A percentile compares a stretch with the other conserved stretches of the same genome.
These are phyloP conservation scores for Drosophila albomicans DNA, from an alignment of 1,140 invertebrate species.

Conservation along the genomic window DNA sequence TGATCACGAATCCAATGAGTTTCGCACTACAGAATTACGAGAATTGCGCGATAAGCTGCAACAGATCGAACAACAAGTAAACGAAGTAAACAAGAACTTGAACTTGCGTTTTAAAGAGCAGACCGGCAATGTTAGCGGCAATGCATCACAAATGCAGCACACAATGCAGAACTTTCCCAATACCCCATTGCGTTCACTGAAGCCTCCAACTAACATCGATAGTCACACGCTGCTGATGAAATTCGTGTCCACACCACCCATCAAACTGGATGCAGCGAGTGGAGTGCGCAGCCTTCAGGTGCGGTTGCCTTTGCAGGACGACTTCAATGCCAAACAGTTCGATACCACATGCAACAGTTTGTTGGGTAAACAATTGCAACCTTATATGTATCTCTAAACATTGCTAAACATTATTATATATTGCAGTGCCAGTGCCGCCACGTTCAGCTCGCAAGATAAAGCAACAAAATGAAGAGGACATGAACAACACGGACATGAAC, in stretches of 20 bases:
- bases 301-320: constrained; percentile 68
- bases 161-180: not conserved
- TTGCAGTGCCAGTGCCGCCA: constrained; percentile 41
- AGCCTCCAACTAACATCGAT: not conserved
- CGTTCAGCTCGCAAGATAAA: constrained; percentile 62
- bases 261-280: constrained; percentile 54
- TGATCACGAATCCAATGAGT: constrained; percentile 49
- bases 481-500: constrained; percentile 48
- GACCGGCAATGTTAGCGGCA: constrained; percentile 6
- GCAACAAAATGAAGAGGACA: constrained; percentile 26
- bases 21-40: constrained; percentile 52
- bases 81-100: constrained; percentile 50
- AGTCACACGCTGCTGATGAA: constrained; percentile 56
- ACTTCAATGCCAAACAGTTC: constrained; percentile 60
- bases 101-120: constrained; percentile 51
- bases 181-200: constrained; percentile 43
- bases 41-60: constrained; percentile 49
- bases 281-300: constrained; percentile 39
- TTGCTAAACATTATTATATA: not conserved
- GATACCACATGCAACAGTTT: constrained; percentile 56
- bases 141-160: not conserved
- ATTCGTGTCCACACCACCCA: constrained; percentile 75
- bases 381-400: not conserved
- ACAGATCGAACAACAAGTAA: constrained; percentile 61
- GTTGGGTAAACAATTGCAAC: constrained; percentile 36